Base-by-base conservation (phyloP, 2,797 vertebrate species). In the Sebastes trivittatus region DNA sequence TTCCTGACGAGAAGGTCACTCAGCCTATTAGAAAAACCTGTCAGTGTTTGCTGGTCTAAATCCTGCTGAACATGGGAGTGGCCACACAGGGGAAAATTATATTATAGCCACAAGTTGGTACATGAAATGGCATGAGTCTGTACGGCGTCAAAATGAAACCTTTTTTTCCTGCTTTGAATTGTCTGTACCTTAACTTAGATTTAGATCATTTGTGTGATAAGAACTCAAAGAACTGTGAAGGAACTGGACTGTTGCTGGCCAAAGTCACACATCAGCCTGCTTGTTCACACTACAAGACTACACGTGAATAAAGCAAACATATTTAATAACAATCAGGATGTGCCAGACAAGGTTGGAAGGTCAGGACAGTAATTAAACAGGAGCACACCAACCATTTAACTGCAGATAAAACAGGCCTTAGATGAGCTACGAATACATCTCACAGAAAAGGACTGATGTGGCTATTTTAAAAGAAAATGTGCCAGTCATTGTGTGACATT, bases 1-100 rank as follows among this genome's bases (percentile, higher is more conserved):
- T 81, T 90, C 82, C 75, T 67, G 72, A 80, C 82, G 81, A 85
- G 84, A 89, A 88, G 85, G 90, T 89, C 88, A 86, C 56, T 87
- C 69, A 23, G 72, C 59, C 75, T 72, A 76, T 86, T 87, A 75
- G 73, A 80, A 73, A 58, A 82, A 69, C 4, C 75, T 29, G 67
- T 60, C 55, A 27, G 46, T 73, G 75, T 77, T 67, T 68, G 56
- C 69, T 54, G 65, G 70, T 73, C 60, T 66, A 60, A 63, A 72
- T 38, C 68, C 71, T 25, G 77, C 32, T 65, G 30, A 83, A 59
- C 49, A 18, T 36, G 68, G 66, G 73, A 73, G 72, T 11, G 73
- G 63, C 79, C 66, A 62, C 59, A 32, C 59, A 66, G 30, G 6
- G 16, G 11, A 25, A 49, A 58, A 29, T 11, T 1, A 34, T 34